Conservation (phyloP, 2,113 vertebrate genomes). For the Alaudala cheleensis region DNA sequence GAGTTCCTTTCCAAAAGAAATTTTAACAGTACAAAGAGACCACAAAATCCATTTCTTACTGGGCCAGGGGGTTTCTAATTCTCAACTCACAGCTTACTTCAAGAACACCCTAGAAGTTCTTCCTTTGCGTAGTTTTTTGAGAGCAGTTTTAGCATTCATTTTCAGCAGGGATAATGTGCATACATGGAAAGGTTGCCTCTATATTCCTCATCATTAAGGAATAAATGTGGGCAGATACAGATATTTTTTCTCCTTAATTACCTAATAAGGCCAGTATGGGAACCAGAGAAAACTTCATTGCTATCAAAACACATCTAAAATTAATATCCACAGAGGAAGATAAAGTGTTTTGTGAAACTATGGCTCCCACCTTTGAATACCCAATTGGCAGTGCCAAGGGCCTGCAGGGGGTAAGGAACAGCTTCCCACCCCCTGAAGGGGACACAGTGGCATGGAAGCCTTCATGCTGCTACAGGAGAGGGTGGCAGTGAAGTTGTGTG, state of each 20-base stretch:
- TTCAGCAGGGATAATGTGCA: not conserved
- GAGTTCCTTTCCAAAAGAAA: conserved; percentile 67
- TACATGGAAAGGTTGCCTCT: not conserved
- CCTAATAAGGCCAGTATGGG: not conserved
- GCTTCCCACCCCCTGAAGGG: not conserved
- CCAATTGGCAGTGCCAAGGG: not conserved
- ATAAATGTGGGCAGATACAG: not conserved
- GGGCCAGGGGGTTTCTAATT: conserved; percentile 45
- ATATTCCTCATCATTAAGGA: not conserved
- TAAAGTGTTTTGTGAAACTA: not conserved
- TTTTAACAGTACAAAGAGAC: conserved; percentile 71
- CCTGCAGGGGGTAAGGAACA: not conserved
- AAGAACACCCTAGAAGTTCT: not conserved
- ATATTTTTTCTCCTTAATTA: not conserved
- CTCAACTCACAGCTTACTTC: conserved; percentile 30
- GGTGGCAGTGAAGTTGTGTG: accelerated
- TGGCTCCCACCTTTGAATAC: not conserved
- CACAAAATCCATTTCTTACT: conserved; percentile 62
- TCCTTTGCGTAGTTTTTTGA: not conserved
- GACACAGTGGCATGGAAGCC: not conserved
- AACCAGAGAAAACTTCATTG: not conserved
- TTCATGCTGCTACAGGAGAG: not conserved
- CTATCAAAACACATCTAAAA: not conserved
- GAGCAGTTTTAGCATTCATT: conserved; percentile 11
- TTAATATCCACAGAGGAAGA: not conserved